phyloP scores from a whole-genome alignment of 1,140 invertebrate genomes.

The Drosophila trapezifrons region DNA sequence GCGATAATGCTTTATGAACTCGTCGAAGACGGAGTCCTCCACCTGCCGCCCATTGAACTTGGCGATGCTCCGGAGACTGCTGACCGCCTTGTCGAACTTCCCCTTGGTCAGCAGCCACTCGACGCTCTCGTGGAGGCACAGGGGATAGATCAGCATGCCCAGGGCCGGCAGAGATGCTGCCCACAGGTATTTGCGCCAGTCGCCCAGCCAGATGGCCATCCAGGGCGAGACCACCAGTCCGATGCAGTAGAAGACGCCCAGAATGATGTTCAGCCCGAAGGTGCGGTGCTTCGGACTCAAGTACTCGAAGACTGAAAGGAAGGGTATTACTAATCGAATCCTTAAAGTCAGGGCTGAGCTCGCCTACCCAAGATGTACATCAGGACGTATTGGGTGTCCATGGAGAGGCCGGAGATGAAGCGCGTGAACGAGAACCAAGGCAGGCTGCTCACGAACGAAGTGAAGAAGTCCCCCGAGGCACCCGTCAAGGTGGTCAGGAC shows the following conservation, averaged over 20 bases:
- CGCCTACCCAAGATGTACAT: conserved; percentile 87
- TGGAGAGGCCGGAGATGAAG: conserved; percentile 86
- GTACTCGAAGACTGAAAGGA: conserved; percentile 86
- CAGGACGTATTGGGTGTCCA: conserved; percentile 86
- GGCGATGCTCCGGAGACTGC: conserved; percentile 85
- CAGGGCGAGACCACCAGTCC: conserved; percentile 86
- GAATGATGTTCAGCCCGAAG: conserved; percentile 86
- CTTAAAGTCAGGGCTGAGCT: too few relatives aligned
- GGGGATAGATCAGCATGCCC: conserved; percentile 84
- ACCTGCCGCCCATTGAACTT: conserved; percentile 85
- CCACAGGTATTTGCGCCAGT: conserved; percentile 86
- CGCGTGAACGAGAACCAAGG: conserved; percentile 85
- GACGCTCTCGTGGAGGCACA: conserved; percentile 86
- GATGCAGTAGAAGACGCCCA: conserved; percentile 86
- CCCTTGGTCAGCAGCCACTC: conserved; percentile 87
- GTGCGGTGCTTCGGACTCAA: conserved; percentile 86
- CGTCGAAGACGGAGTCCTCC: conserved; percentile 80
- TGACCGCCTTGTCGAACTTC: conserved; percentile 85
- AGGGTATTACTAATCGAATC: too few relatives aligned
- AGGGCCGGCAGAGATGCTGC: conserved; percentile 85
- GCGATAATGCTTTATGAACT: conserved; percentile 80
- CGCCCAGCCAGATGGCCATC: conserved; percentile 85
- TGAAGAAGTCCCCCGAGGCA: conserved; percentile 85
- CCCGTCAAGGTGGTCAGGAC: conserved; percentile 85
- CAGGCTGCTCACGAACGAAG: conserved; percentile 84